Percentiles rank a stretch among this genome's conserved stretches.
phyloP scores from a whole-genome alignment of 2,888 invertebrate genomes.

The Nephrotoma guestfalica region DNA sequence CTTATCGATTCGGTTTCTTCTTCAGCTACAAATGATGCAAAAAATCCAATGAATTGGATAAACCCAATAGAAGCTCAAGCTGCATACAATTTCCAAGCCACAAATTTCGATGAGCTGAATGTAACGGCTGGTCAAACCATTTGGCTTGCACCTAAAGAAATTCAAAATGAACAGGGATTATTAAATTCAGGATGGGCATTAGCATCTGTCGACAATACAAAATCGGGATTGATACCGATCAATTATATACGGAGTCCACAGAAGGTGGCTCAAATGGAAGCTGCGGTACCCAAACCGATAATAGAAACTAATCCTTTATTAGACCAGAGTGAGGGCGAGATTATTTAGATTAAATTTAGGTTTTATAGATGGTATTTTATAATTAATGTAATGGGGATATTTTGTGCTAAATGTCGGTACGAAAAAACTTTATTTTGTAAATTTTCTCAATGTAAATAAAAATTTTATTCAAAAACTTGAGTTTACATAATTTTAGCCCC shows the following conservation, averaged over 20 bases:
- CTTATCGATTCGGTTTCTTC: slow-evolving; percentile 46
- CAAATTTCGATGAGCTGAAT: slow-evolving; percentile 58
- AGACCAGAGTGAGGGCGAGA: background rate
- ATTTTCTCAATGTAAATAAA: background rate
- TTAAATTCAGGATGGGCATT: slow-evolving; percentile 55
- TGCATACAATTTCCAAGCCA: slow-evolving; percentile 59
- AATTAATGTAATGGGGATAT: background rate
- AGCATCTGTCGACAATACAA: slow-evolving; percentile 41
- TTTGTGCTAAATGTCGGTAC: background rate
- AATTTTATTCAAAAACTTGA: background rate
- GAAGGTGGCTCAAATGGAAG: background rate
- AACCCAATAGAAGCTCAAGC: slow-evolving; percentile 51
- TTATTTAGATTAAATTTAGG: background rate
- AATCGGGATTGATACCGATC: slow-evolving; percentile 47
- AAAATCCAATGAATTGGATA: slow-evolving; percentile 55
- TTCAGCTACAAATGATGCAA: slow-evolving; percentile 41
- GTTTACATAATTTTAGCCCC: slow-evolving; percentile 48
- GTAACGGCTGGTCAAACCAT: slow-evolving; percentile 63
- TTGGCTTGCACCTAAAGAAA: slow-evolving; percentile 65
- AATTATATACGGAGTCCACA: slow-evolving; percentile 34
- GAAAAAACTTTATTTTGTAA: background rate
- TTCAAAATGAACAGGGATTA: slow-evolving; percentile 51
- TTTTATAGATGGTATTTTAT: background rate
- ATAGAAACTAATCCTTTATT: background rate
- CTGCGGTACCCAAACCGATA: background rate